phyloP scores from a whole-genome alignment of 2,113 vertebrate genomes.

The Dipodomys merriami region DNA sequence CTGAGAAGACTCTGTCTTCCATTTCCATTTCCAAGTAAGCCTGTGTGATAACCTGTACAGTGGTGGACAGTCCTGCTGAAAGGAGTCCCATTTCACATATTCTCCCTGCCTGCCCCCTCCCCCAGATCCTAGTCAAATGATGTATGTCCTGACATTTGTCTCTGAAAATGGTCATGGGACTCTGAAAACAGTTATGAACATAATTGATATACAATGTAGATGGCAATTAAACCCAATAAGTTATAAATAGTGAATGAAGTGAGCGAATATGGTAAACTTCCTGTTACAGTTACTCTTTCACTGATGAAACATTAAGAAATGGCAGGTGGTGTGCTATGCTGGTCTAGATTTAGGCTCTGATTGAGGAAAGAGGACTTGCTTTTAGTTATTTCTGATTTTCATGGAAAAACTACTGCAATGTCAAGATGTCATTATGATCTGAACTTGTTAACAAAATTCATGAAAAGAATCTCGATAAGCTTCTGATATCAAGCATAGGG shows the following conservation, averaged over 20 bases:
- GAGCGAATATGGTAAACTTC: neutral
- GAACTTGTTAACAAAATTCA: neutral
- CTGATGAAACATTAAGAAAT: neutral
- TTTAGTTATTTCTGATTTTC: constrained; percentile 28
- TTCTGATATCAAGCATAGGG: neutral
- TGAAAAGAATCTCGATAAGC: neutral
- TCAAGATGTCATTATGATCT: neutral
- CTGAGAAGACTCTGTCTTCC: neutral
- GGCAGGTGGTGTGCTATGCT: neutral
- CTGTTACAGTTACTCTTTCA: neutral
- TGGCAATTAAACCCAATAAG: neutral
- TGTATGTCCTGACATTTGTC: neutral
- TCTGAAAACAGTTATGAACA: neutral
- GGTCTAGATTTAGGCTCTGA: neutral
- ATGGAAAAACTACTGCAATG: neutral
- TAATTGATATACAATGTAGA: neutral
- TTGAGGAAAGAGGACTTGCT: neutral
- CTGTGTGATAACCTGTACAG: neutral
- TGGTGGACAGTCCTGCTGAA: neutral
- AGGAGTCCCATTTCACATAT: too few relatives aligned
- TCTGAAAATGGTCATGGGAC: neutral
- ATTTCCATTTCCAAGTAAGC: too few relatives aligned
- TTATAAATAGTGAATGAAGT: neutral
- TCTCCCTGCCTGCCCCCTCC: too few relatives aligned
- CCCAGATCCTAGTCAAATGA: neutral